Evolutionary conservation across 1,140 invertebrate genomes (phyloP), one percentile per base, ranked within the genome.

Genomic region (Bombus balteatus): DNA sequence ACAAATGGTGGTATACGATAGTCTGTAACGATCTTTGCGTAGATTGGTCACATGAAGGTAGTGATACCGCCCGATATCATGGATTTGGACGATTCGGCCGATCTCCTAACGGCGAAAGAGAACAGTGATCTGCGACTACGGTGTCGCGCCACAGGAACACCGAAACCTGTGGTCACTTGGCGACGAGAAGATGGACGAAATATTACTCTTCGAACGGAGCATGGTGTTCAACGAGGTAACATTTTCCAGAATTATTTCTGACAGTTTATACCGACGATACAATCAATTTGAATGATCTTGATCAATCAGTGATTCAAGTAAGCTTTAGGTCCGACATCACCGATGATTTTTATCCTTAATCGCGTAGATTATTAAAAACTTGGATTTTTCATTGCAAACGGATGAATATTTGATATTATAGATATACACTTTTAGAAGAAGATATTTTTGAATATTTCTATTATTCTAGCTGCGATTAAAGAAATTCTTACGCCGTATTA

Each of bases 41-140:
- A 98, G 97, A 97, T 97, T 95, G 97, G 97, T 65, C 96, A 97
- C 91, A 96, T 98, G 92, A 96, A 97, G 86, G 97, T 98, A 75
- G 97, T 98, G 84, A 97, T 98, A 89, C 97, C 98, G 32, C 97
- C 98, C 39, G 97, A 98, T 93, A 98, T 98, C 87, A 95, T 97
- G 74, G 94, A 96, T 83, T 76, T 88, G 59, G 96, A 97, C 76
- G 92, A 93, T 88, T 93, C 90, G 3, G 81, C 88, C n/a, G 92
- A 94, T 39, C 90, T 88, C 12, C 81, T 92, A 72, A 93, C 92
- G 34, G 87, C 92, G 3, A 73, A 90, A 37, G 98, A 98, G 92
- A 97, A 97, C 10, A 97, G 97, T 13, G 97, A 96, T 71, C 96
- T 98, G 53, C 96, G 96, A 22, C 94, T 98, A 47, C 95, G 96